Percentiles rank a stretch among this genome's conserved stretches.
These are phyloP conservation scores for Ariopsis seemanni DNA, from an alignment of 2,113 vertebrate species.

Conservation along the genomic window DNA sequence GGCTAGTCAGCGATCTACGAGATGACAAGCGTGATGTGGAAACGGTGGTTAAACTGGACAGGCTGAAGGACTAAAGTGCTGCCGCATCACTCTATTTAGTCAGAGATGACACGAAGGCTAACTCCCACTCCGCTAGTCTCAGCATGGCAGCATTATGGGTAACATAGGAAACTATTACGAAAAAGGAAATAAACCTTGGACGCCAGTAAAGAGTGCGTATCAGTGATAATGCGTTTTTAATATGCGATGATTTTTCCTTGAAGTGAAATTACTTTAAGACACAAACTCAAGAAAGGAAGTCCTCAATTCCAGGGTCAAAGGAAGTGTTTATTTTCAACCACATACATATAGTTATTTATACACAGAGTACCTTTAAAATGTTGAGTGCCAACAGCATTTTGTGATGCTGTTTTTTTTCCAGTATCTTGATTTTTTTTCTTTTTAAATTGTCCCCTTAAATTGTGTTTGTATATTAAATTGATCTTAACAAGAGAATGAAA, in stretches of 20 bases:
- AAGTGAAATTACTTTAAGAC: background rate
- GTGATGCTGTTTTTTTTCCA: conserved; percentile 52
- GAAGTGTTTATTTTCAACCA: conserved; percentile 83
- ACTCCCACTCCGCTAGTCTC: background rate
- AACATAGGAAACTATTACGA: background rate
- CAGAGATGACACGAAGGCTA: background rate
- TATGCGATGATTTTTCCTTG: background rate
- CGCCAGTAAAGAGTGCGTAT: background rate
- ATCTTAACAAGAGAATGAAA: conserved; percentile 65
- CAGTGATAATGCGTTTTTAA: background rate
- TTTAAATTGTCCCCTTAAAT: conserved; percentile 59
- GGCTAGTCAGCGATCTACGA: too few species aligned
- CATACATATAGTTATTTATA: conserved; percentile 77
- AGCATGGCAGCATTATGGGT: background rate
- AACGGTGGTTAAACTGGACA: too few species aligned
- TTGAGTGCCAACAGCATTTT: conserved; percentile 71
- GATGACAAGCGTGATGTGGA: too few species aligned
- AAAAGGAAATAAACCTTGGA: background rate
- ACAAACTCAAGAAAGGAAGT: conserved; percentile 27
- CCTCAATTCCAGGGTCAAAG: conserved; percentile 71
- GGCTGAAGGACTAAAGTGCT: too few species aligned
- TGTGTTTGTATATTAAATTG: conserved; percentile 68
- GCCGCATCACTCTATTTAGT: background rate
- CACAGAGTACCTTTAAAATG: conserved; percentile 81
- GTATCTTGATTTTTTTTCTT: conserved; percentile 56